Conservation (phyloP, 2,113 vertebrate genomes). For the Brachionichthys hirsutus region DNA sequence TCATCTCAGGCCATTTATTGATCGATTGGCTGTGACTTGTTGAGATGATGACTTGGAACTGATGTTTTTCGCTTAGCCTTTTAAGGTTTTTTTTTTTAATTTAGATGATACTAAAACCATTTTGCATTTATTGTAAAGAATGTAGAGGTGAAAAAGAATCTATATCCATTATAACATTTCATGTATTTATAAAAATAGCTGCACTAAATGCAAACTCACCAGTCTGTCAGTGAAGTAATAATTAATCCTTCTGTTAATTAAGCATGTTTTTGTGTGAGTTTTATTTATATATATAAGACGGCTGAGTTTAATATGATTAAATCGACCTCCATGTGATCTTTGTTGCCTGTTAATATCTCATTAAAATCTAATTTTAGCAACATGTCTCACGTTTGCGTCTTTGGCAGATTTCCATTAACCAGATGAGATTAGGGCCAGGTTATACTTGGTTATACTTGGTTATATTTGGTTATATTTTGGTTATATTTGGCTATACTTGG, state of each 20-base stretch:
- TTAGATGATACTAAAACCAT: too few species aligned
- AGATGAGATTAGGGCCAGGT: constrained; percentile 39
- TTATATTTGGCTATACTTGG: constrained; percentile 49
- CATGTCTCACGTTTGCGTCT: not conserved
- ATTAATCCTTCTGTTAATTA: not conserved
- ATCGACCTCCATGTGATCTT: not conserved
- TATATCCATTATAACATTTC: too few species aligned
- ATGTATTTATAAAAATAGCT: not conserved
- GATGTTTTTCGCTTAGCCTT: too few species aligned
- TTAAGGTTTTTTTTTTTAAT: too few species aligned
- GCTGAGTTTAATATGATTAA: not conserved
- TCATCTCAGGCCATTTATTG: constrained; percentile 5
- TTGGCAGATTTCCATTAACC: constrained; percentile 62
- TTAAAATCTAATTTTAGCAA: too few species aligned
- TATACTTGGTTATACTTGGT: constrained; percentile 50
- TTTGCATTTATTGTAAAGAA: too few species aligned
- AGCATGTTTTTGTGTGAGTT: not conserved
- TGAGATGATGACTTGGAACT: too few species aligned
- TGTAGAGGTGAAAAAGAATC: too few species aligned
- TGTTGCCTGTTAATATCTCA: not conserved
- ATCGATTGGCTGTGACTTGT: not conserved
- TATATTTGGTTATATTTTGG: constrained; percentile 51
- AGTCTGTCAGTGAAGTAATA: not conserved
- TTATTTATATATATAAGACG: too few species aligned
- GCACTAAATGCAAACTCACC: not conserved